Evolutionary conservation across 2,888 invertebrate species (phyloP), one percentile per base, ranked within the genome.

Genomic region (Chymomyza procnemis): DNA sequence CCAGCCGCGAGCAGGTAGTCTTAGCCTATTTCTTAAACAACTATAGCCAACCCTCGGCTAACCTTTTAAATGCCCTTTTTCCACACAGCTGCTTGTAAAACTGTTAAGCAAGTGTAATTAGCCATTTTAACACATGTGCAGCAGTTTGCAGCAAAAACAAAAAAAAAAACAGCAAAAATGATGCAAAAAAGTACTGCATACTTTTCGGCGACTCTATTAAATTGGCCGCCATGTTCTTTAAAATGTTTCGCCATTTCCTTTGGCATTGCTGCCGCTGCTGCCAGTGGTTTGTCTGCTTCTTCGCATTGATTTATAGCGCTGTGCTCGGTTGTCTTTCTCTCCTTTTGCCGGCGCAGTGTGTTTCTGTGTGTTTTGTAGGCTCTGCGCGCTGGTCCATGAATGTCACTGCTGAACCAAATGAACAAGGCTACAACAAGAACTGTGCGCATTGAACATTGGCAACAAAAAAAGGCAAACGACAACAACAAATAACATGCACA

Each of bases 401-500:
- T 81, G 80, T 81, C 80, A 81, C 80, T 83, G 86, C 84, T 79
- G 87, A 81, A 76, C 76, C 74, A 84, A 86, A 71, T 67, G 70
- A 76, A 79, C 85, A 86, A 80, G 86, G 80, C 80, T 78, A 71
- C 69, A 65, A 63, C 62, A 50, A 58, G 55, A 26, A 26, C 64
- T 47, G 58, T 5, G 46, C 34, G 22, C 54, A 66, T 59, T 50
- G 66, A 66, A 67, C 64, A 47, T 30, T 56, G 56, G 26, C 14
- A 54, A n/a, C n/a, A n/a, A n/a, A n/a, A 54, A 54, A 54, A 60
- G 41, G 55, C 72, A 64, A 78, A 64, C 64, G 74, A 68, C 63
- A 68, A 68, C 63, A 68, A 61, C 67, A 57, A 54, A 54, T 54
- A 77, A 68, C 68, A 75, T 67, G 68, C 75, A 56, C 74, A 46